phyloP scores from a whole-genome alignment of 2,797 vertebrate genomes.

The Kryptopterus vitreolus region DNA sequence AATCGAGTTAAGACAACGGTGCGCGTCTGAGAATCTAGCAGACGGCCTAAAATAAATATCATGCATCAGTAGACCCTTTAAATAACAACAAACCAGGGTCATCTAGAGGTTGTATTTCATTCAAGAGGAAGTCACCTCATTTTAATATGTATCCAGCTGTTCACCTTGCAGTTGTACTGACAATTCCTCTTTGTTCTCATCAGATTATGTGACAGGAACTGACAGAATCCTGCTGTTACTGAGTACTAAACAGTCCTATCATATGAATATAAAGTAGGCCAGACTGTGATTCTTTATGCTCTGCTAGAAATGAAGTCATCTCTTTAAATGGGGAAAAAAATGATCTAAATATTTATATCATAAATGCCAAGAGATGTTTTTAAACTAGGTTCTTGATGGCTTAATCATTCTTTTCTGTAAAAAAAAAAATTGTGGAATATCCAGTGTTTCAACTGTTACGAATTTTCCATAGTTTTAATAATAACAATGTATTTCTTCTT shows the following conservation, averaged over 20 bases:
- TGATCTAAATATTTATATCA: background rate
- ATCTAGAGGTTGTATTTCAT: conserved; percentile 6
- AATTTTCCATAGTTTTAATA: too few species aligned
- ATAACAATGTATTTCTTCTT: too few species aligned
- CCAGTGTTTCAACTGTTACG: background rate
- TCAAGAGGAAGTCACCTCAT: conserved; percentile 1
- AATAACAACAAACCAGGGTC: background rate
- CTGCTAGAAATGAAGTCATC: conserved; percentile 14
- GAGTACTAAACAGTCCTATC: conserved; percentile 21
- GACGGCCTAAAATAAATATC: conserved; percentile 20
- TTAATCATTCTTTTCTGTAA: background rate
- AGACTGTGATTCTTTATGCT: conserved; percentile 3
- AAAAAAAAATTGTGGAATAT: background rate
- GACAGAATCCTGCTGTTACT: conserved; percentile 32
- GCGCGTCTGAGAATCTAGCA: background rate
- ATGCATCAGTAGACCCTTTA: conserved; percentile 9
- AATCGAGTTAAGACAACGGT: background rate
- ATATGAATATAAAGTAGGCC: conserved; percentile 29
- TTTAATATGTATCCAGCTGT: conserved; percentile 26
- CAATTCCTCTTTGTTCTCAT: conserved; percentile 29
- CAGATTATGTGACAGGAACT: conserved; percentile 32
- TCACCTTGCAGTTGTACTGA: conserved; percentile 8
- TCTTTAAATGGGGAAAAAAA: background rate
- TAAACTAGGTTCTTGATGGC: background rate
- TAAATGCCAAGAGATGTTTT: background rate